Percentiles rank a stretch among this genome's conserved stretches.
These are phyloP conservation scores for Vidua macroura DNA, from an alignment of 2,113 vertebrate species.

Conservation along the genomic window DNA sequence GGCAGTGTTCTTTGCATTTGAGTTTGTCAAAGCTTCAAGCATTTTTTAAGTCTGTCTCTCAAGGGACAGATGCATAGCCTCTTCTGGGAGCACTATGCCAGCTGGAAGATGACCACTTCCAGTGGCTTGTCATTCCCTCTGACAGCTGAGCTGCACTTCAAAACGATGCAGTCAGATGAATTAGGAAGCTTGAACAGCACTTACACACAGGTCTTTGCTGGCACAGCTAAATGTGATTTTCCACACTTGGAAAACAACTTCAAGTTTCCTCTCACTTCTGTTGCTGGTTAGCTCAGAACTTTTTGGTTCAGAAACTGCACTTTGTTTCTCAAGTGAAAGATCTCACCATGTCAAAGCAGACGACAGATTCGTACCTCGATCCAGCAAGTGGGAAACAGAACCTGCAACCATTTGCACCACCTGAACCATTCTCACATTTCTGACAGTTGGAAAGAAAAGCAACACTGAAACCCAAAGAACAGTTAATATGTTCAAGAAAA, in stretches of 20 bases:
- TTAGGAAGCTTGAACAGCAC: background rate
- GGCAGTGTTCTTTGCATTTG: background rate
- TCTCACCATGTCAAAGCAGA: conserved; percentile 10
- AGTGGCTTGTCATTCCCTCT: conserved; percentile 16
- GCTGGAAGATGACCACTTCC: conserved; percentile 51
- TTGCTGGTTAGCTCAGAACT: background rate
- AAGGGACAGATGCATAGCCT: background rate
- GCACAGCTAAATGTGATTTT: background rate
- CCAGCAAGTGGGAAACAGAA: conserved; percentile 20
- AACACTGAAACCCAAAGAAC: background rate
- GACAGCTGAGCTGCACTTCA: conserved; percentile 25
- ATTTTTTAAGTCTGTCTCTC: background rate
- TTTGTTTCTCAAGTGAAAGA: background rate
- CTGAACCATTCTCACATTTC: background rate
- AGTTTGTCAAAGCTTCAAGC: background rate
- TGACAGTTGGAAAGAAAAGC: conserved; percentile 9
- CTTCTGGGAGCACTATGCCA: background rate
- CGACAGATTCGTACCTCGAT: background rate
- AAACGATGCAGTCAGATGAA: background rate
- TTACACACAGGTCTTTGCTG: background rate
- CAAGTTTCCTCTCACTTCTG: background rate
- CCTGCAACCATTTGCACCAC: background rate
- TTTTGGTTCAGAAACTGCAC: background rate
- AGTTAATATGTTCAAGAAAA: background rate
- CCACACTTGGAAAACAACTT: background rate